These are phyloP conservation scores for Drosophila micromelanica DNA, from an alignment of 1,140 invertebrate genomes.

Conservation along the genomic window DNA sequence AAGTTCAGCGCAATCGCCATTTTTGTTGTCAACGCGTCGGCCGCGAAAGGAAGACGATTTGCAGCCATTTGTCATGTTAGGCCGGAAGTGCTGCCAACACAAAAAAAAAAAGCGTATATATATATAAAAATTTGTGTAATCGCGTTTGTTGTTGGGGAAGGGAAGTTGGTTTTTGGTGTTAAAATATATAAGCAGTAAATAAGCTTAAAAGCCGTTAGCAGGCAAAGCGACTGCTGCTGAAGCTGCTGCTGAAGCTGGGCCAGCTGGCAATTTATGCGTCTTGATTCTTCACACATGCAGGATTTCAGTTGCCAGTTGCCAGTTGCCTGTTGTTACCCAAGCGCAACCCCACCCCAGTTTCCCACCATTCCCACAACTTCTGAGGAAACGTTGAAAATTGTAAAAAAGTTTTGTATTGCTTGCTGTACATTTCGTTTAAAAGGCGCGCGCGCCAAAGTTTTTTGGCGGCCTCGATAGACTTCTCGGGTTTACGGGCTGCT, in stretches of 20 bases:
- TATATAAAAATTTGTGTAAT: slow-evolving; percentile 27
- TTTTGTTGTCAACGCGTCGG: slow-evolving; percentile 77
- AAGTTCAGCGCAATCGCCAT: slow-evolving; percentile 22
- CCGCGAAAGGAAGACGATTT: slow-evolving; percentile 81
- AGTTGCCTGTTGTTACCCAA: too few relatives aligned
- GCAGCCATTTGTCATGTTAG: slow-evolving; percentile 81
- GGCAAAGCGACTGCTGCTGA: slow-evolving; percentile 5
- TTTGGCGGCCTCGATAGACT: slow-evolving; percentile 68
- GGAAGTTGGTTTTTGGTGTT: slow-evolving; percentile 43
- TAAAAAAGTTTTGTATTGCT: slow-evolving; percentile 50
- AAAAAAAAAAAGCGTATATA: slow-evolving; percentile 2
- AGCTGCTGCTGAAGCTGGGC: too few relatives aligned
- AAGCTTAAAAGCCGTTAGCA: slow-evolving; percentile 69
- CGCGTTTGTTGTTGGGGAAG: slow-evolving; percentile 36
- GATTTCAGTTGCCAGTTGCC: slow-evolving; percentile 34
- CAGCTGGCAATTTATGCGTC: slow-evolving; percentile 73
- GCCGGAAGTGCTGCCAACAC: slow-evolving; percentile 44
- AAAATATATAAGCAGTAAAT: slow-evolving; percentile 82
- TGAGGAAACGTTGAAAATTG: slow-evolving; percentile 30
- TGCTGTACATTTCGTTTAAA: slow-evolving; percentile 76
- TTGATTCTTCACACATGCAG: slow-evolving; percentile 75
- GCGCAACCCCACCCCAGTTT: background rate
- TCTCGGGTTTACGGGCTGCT: slow-evolving; percentile 36
- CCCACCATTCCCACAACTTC: too few relatives aligned
- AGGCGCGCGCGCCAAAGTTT: slow-evolving; percentile 57